These are phyloP conservation scores for Eptesicus fuscus DNA, from an alignment of 2,113 vertebrate species.

Conservation along the genomic window DNA sequence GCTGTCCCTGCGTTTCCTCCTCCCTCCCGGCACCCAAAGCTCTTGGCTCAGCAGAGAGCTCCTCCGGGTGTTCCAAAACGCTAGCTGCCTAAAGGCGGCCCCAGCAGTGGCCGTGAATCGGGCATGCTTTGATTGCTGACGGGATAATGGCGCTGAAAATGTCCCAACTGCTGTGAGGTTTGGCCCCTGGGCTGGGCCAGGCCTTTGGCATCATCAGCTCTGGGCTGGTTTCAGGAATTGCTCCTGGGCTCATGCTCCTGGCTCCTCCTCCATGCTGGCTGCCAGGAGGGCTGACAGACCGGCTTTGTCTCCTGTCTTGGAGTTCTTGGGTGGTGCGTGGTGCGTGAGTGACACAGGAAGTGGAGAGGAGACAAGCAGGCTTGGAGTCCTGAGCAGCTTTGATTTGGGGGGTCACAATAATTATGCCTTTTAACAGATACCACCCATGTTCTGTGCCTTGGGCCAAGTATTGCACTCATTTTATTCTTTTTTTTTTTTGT, in stretches of 20 bases:
- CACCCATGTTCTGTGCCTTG: not conserved
- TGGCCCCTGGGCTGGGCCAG: not conserved
- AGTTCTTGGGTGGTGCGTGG: not conserved
- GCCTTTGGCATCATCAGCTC: constrained; percentile 28
- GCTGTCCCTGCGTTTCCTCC: not conserved
- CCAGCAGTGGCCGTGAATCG: not conserved
- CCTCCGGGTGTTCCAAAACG: not conserved
- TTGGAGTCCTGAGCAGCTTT: not conserved
- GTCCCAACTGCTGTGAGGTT: not conserved
- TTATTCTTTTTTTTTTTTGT: not conserved
- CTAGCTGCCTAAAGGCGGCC: not conserved
- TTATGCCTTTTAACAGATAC: not conserved
- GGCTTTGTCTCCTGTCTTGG: not conserved
- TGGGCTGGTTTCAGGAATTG: not conserved
- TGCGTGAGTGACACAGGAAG: not conserved
- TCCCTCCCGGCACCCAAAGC: not conserved
- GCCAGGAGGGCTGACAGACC: not conserved
- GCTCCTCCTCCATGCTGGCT: not conserved
- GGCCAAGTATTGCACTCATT: not conserved
- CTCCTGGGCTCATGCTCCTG: not conserved
- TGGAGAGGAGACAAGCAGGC: not conserved
- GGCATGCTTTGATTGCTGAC: not conserved
- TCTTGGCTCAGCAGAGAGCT: not conserved
- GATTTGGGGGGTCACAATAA: not conserved
- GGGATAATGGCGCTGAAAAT: not conserved